These are phyloP conservation scores for Isurus oxyrinchus DNA, from an alignment of 2,113 vertebrate genomes.

Conservation along the genomic window DNA sequence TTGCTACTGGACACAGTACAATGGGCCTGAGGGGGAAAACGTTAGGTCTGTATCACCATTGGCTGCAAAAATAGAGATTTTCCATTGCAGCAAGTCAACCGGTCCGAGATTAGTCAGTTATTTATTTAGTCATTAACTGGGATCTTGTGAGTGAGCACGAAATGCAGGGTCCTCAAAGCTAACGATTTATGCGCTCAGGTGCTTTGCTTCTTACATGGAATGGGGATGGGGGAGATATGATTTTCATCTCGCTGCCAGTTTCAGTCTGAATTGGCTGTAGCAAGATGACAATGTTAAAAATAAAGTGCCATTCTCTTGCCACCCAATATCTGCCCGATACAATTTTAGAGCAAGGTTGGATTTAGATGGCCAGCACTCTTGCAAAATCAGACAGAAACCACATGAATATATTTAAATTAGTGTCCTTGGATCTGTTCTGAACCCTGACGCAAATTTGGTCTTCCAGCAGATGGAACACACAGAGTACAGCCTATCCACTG, in stretches of 20 bases:
- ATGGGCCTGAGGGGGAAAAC: background rate
- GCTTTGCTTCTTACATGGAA: background rate
- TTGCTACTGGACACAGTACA: background rate
- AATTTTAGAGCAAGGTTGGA: background rate
- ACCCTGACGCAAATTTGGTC: background rate
- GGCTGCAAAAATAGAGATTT: slow-evolving; percentile 5
- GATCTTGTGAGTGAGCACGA: background rate
- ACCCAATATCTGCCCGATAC: background rate
- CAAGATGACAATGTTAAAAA: background rate
- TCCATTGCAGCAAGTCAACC: background rate
- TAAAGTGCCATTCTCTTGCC: background rate
- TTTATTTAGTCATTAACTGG: background rate
- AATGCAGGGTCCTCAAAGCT: background rate
- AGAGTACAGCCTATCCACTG: background rate
- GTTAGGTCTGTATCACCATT: background rate
- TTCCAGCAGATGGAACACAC: background rate
- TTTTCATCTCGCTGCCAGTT: background rate
- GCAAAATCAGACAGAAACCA: background rate
- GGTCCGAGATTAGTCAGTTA: slow-evolving; percentile 1
- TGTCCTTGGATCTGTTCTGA: background rate
- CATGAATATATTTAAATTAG: background rate
- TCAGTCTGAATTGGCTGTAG: background rate
- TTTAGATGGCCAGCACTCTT: background rate
- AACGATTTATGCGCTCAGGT: background rate
- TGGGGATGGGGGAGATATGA: background rate